These are phyloP conservation scores for Rhopalosiphum padi DNA, from an alignment of 1,140 invertebrate species.

Conservation along the genomic window DNA sequence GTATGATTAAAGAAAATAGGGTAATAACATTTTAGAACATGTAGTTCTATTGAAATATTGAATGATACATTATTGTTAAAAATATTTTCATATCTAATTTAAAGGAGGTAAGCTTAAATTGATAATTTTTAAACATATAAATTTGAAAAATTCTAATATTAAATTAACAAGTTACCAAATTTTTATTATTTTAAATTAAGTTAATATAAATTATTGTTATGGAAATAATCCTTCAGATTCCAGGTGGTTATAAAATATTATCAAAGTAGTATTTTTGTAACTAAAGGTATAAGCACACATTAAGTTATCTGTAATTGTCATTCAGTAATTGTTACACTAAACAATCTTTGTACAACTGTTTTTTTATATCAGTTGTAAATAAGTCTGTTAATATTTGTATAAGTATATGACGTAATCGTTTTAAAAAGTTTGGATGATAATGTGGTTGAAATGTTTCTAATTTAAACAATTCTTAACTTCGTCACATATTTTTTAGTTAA, in stretches of 20 bases:
- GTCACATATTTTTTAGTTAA: not conserved
- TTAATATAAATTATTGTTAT: not conserved
- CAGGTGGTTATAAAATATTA: not conserved
- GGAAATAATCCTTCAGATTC: not conserved
- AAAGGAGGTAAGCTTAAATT: not conserved
- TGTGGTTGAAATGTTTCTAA: not conserved
- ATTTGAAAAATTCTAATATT: not conserved
- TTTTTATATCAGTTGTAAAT: not conserved
- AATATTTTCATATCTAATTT: not conserved
- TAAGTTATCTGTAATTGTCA: not conserved
- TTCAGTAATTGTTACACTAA: not conserved
- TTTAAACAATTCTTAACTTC: not conserved
- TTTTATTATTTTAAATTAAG: not conserved
- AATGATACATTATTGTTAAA: not conserved
- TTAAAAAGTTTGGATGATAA: not conserved
- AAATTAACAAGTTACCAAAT: not conserved
- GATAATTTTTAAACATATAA: not conserved
- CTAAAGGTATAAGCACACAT: not conserved
- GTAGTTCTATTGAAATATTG: not conserved
- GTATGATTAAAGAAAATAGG: not conserved
- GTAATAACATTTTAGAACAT: not conserved
- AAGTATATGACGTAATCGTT: not conserved
- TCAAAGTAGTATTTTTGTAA: not conserved
- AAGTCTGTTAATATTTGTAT: constrained; percentile 9
- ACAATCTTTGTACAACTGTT: constrained; percentile 24